Base-by-base conservation (phyloP, 2,888 invertebrate genomes). In the Portevinia maculata region DNA sequence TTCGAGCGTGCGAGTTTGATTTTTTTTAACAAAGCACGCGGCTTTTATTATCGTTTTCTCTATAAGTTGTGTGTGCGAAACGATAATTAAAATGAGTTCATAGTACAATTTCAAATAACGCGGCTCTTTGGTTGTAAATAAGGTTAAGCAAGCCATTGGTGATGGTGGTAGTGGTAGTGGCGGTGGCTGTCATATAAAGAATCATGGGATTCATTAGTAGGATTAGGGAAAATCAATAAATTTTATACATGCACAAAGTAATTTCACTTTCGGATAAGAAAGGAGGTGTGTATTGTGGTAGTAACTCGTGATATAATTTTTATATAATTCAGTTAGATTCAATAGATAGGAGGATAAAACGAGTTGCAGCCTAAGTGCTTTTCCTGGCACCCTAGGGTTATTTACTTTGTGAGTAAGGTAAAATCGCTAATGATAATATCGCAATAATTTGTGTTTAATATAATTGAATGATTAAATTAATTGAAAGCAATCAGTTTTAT, bases 61-160 rank as follows among this genome's bases (percentile, higher is more conserved):
- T 15, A 7, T 9, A n/a, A n/a, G n/a, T 41, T 30, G 11, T 44
- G 7, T 21, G 9, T 59, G 34, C 41, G 24, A 24, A 48, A 52
- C 11, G 55, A 37, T 34, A 44, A 44, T 41, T 3, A 5, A 39
- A 39, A 13, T 39, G 13, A 44, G 32, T 1, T n/a, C 0, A 15
- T 3, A 34, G 52, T 28, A 67, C 41, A 74, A 59, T 67, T 59
- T 74, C 59, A 67, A 59, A 67, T 59, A 32, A 59, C 13, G n/a
- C 39, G 19, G 59, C 28, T 52, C 41, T 28, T 57, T 32, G 55
- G 24, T 53, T 64, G 30, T 24, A 46, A 60, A 44, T 53, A 17
- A 53, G 19, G 15, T 24, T 3, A 44, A 34, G 17, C 30, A n/a
- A n/a, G n/a, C 39, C 0, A 30, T 37, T n/a, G n/a, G n/a, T n/a